These are phyloP conservation scores for Hephaestus fuliginosus DNA, from an alignment of 2,797 vertebrate species.

Conservation along the genomic window DNA sequence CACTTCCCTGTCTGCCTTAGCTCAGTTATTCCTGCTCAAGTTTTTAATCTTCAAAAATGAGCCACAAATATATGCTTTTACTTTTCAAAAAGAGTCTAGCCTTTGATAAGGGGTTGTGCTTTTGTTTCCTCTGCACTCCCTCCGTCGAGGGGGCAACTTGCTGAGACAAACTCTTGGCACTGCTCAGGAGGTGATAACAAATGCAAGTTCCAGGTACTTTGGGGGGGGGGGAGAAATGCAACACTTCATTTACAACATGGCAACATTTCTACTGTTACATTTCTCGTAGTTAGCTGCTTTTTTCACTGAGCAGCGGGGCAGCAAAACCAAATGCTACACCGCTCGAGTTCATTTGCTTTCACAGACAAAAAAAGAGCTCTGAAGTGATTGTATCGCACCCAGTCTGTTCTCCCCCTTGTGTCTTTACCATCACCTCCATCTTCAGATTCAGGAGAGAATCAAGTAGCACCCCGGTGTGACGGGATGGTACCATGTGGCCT, in stretches of 20 bases:
- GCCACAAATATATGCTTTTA: conserved; percentile 1
- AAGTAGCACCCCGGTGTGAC: background rate
- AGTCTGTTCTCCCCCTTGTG: background rate
- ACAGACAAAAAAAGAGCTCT: background rate
- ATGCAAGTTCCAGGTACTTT: background rate
- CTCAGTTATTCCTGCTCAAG: background rate
- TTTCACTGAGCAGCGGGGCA: background rate
- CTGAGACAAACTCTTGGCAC: background rate
- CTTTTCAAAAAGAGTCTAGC: background rate
- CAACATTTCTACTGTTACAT: background rate
- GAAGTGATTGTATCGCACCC: background rate
- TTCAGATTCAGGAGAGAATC: background rate
- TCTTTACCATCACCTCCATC: background rate
- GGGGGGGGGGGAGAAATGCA: background rate
- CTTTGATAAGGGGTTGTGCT: background rate
- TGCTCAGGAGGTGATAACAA: background rate
- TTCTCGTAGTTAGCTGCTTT: background rate
- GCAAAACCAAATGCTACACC: background rate
- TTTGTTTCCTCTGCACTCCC: no score
- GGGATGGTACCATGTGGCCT: background rate
- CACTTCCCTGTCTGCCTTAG: background rate
- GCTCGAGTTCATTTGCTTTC: background rate
- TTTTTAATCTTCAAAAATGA: conserved; percentile 8
- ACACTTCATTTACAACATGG: background rate
- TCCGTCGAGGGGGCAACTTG: background rate